Conservation (phyloP, 2,888 invertebrate genomes). For the Thecophora atra region DNA sequence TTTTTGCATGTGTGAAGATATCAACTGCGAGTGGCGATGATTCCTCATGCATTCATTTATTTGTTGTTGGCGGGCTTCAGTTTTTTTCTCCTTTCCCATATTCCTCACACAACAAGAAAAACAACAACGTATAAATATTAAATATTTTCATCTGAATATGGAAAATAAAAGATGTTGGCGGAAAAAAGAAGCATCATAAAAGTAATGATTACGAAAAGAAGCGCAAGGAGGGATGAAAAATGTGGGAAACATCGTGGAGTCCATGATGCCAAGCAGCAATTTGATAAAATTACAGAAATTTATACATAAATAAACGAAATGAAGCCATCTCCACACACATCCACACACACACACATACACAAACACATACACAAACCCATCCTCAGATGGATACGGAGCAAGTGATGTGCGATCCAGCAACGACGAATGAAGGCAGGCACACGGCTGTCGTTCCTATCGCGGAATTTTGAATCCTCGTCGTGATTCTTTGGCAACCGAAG, state of each 20-base stretch:
- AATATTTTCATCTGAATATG: conserved; percentile 19
- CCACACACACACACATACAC: background rate
- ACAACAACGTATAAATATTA: conserved; percentile 27
- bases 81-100: conserved; percentile 18
- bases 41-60: conserved; percentile 27
- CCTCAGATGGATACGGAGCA: background rate
- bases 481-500: no score
- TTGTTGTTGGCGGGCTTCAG: conserved; percentile 33
- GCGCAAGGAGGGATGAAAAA: background rate
- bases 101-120: no score
- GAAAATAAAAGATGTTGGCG: background rate
- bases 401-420: no score
- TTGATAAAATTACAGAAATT: conserved; percentile 10
- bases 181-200: background rate
- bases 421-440: no score
- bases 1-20: conserved; percentile 12
- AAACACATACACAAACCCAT: background rate
- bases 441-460: no score
- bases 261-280: background rate
- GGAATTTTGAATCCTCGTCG: no score
- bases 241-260: conserved; percentile 2
- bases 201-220: conserved; percentile 16
- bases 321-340: no score
- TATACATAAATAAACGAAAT: background rate
- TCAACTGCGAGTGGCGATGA: conserved; percentile 32